phyloP scores from a whole-genome alignment of 2,888 invertebrate genomes.

The Dryocosmus kuriphilus region DNA sequence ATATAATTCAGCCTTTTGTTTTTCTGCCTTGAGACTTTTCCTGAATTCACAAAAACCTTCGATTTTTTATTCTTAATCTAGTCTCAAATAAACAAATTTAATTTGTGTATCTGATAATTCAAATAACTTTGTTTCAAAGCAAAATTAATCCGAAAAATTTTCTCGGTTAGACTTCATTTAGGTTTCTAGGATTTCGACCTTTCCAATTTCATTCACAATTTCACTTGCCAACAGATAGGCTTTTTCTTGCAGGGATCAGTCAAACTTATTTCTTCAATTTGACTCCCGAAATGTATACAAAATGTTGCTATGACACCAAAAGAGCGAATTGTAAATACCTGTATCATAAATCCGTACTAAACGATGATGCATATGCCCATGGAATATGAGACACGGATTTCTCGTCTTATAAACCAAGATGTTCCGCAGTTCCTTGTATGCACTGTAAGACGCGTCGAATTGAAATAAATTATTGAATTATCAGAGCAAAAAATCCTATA shows the following conservation, averaged over 20 bases:
- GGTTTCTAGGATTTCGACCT: background rate
- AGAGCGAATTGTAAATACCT: background rate
- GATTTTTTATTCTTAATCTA: too few relatives aligned
- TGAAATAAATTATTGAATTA: too few relatives aligned
- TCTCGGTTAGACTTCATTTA: background rate
- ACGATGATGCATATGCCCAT: background rate
- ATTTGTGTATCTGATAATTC: background rate
- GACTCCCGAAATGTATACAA: background rate
- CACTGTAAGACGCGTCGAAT: too few relatives aligned
- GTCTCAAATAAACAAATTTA: too few relatives aligned
- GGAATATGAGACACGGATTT: constrained; percentile 7
- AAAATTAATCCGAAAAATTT: background rate
- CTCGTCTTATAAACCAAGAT: background rate
- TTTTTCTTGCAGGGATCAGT: background rate
- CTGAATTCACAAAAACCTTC: too few relatives aligned
- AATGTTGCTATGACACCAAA: background rate
- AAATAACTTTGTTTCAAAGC: background rate
- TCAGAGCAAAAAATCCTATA: too few relatives aligned
- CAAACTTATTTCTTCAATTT: background rate
- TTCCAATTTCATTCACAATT: background rate
- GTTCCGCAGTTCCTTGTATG: too few relatives aligned
- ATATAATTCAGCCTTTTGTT: too few relatives aligned
- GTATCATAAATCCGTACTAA: constrained; percentile 3
- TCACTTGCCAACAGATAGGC: background rate
- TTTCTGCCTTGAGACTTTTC: too few relatives aligned